Percentiles rank a stretch among this genome's conserved stretches.
Conservation (phyloP, 2,113 vertebrate species). For the Rostratula benghalensis region DNA sequence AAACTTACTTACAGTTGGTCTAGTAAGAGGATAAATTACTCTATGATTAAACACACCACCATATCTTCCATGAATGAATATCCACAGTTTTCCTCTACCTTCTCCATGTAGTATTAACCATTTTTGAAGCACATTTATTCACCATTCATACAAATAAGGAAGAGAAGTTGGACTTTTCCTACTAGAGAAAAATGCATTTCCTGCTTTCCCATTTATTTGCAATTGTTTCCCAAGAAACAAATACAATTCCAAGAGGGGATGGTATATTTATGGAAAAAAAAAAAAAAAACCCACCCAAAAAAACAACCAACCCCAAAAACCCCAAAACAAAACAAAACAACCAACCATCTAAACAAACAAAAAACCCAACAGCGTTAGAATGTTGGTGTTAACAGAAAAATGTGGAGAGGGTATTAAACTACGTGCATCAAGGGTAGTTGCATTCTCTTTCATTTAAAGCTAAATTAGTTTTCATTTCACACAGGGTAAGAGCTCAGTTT, state of each 20-base stretch:
- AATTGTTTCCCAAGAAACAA: not conserved
- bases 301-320: too few relatives aligned
- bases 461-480: not conserved
- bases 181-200: not conserved
- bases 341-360: too few relatives aligned
- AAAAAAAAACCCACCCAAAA: too few relatives aligned
- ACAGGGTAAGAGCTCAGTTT: not conserved
- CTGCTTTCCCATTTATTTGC: not conserved
- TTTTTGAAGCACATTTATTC: not conserved
- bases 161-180: not conserved
- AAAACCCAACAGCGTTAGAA: not conserved
- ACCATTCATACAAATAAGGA: not conserved
- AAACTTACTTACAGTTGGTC: not conserved
- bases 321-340: too few relatives aligned
- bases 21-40: not conserved
- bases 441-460: not conserved
- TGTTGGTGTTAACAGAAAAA: not conserved
- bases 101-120: not conserved
- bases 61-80: not conserved
- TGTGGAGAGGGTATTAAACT: not conserved
- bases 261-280: not conserved
- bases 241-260: not conserved
- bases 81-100: not conserved
- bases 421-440: not conserved
- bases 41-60: not conserved